Conservation (phyloP, 2,113 vertebrate species). For the Neogale vison region DNA sequence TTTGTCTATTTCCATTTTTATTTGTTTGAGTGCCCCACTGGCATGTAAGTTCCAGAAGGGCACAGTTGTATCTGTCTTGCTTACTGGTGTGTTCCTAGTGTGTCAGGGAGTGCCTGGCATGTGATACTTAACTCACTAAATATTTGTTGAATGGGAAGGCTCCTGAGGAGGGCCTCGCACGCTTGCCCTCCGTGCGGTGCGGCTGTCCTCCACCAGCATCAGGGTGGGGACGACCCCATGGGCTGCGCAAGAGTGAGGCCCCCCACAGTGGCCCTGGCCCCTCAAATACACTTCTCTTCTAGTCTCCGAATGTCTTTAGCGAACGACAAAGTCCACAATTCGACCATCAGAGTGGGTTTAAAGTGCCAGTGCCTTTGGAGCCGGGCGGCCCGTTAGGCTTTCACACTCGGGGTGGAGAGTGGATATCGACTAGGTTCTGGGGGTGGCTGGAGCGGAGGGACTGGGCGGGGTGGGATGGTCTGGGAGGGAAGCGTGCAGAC, state of each 20-base stretch:
- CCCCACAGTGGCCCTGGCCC: not conserved
- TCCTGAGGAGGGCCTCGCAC: not conserved
- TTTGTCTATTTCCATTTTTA: constrained; percentile 15
- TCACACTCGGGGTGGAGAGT: not conserved
- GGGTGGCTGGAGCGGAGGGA: not conserved
- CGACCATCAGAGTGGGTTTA: not conserved
- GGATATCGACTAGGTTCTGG: not conserved
- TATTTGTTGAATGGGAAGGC: constrained; percentile 46
- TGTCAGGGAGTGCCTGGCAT: not conserved
- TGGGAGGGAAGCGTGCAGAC: not conserved
- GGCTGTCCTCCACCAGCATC: not conserved
- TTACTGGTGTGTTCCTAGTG: not conserved
- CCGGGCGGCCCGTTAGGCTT: not conserved
- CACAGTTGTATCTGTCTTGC: constrained; percentile 15
- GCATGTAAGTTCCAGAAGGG: not conserved
- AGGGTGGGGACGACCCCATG: not conserved
- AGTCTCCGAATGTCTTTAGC: not conserved
- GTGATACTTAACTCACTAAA: constrained; percentile 51
- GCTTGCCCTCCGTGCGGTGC: not conserved
- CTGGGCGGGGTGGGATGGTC: not conserved
- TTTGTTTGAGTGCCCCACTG: not conserved
- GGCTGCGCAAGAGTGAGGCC: not conserved
- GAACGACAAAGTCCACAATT: not conserved
- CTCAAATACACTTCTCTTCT: not conserved
- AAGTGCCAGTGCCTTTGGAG: not conserved